phyloP scores from a whole-genome alignment of 2,888 invertebrate species.

The Cephus pygmeus region DNA sequence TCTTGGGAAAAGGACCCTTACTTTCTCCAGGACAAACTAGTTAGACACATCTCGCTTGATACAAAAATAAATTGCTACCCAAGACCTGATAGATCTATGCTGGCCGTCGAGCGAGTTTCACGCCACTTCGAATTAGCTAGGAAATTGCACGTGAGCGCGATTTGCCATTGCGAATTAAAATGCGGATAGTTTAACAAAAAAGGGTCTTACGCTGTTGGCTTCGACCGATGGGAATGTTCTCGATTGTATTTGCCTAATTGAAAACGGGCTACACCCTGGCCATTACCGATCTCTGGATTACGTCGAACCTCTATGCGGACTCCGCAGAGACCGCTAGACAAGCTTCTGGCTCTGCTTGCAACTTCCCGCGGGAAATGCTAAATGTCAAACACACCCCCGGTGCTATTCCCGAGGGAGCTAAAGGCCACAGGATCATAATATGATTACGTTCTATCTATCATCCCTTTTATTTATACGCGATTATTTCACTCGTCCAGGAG shows the following conservation, averaged over 20 bases:
- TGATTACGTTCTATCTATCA: slow-evolving; percentile 54
- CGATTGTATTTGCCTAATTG: background rate
- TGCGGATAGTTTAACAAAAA: background rate
- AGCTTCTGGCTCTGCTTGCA: background rate
- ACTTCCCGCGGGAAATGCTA: slow-evolving; percentile 58
- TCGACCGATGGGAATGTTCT: background rate
- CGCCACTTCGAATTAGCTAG: background rate
- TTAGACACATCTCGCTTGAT: slow-evolving; percentile 62
- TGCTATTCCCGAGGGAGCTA: slow-evolving; percentile 49
- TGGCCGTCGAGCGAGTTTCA: slow-evolving; percentile 21
- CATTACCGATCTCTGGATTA: background rate
- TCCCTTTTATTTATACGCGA: slow-evolving; percentile 28
- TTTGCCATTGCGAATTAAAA: background rate
- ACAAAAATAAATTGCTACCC: slow-evolving; percentile 62
- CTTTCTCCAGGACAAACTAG: slow-evolving; percentile 62
- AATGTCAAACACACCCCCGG: slow-evolving; percentile 60
- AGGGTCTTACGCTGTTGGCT: background rate
- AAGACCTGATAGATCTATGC: slow-evolving; percentile 53
- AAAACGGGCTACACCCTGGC: background rate
- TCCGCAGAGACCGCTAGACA: background rate
- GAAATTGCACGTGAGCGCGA: background rate
- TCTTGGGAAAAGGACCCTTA: slow-evolving; percentile 59
- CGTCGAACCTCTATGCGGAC: background rate
- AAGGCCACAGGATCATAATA: slow-evolving; percentile 59
- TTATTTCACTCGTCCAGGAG: slow-evolving; percentile 12